Evolutionary conservation across 2,113 vertebrate species (phyloP).

Genomic region (Cephalopterus ornatus): DNA sequence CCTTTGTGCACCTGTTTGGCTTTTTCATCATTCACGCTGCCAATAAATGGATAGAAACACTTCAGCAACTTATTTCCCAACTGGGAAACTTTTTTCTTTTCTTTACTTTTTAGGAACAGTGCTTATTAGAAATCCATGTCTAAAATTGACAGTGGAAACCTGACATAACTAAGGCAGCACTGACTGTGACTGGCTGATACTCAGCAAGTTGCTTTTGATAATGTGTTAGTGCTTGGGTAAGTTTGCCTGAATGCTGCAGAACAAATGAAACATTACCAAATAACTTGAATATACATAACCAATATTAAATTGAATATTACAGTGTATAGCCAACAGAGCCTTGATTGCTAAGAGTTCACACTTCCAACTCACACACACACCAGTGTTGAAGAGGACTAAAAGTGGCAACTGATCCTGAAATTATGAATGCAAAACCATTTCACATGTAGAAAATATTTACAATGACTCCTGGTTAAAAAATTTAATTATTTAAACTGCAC

Average conservation of each 20-base stretch:
- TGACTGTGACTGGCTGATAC: background rate
- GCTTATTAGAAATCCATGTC: background rate
- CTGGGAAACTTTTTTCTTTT: background rate
- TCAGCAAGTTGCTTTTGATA: background rate
- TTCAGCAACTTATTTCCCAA: background rate
- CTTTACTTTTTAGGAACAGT: background rate
- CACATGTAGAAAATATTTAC: background rate
- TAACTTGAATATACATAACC: background rate
- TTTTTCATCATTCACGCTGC: background rate
- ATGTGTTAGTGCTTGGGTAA: background rate
- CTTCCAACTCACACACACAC: background rate
- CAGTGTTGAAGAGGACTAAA: background rate
- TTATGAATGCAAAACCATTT: background rate
- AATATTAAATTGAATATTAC: background rate
- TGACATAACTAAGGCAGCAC: background rate
- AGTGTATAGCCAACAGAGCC: background rate
- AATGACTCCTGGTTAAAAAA: background rate
- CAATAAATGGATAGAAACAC: background rate
- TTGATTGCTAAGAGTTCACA: background rate
- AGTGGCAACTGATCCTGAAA: background rate
- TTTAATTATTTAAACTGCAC: background rate
- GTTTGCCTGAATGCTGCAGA: background rate
- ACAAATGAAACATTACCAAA: background rate
- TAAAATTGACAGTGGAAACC: background rate
- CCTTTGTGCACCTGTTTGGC: slow-evolving; percentile 23